Conservation (phyloP, 2,888 invertebrate genomes). For the Erebia epiphron region DNA sequence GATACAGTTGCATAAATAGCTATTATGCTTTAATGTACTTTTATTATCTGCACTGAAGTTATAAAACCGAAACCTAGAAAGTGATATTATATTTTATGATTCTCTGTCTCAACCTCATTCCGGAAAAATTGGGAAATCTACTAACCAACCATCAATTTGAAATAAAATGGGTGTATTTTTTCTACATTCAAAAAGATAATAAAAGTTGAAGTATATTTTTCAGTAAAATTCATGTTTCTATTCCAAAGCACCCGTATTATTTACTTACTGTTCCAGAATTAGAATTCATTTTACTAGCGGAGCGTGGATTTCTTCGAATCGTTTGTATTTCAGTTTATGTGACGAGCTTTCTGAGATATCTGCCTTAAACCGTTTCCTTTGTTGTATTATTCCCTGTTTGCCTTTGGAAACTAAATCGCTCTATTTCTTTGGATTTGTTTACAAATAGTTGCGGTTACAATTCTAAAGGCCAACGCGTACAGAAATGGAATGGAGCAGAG, state of each 20-base stretch:
- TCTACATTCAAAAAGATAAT: no score
- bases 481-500: no score
- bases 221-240: background rate
- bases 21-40: background rate
- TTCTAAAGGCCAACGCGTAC: background rate
- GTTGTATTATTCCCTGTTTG: conserved; percentile 74
- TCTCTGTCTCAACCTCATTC: no score
- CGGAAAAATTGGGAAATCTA: no score
- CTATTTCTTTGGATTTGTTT: conserved; percentile 53
- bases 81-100: background rate
- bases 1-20: no score
- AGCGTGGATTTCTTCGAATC: conserved; percentile 47
- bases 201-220: no score
- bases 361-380: conserved; percentile 71
- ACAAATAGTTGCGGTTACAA: conserved; percentile 43
- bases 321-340: conserved; percentile 69
- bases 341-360: conserved; percentile 75
- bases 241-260: conserved; percentile 24
- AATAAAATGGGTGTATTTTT: no score
- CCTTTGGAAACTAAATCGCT: conserved; percentile 56
- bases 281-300: conserved; percentile 46
- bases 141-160: no score
- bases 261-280: conserved; percentile 41
- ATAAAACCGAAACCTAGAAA: background rate
- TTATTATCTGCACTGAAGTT: conserved; percentile 8